phyloP scores from a whole-genome alignment of 2,888 invertebrate genomes.

The Tetramorium bicarinatum region DNA sequence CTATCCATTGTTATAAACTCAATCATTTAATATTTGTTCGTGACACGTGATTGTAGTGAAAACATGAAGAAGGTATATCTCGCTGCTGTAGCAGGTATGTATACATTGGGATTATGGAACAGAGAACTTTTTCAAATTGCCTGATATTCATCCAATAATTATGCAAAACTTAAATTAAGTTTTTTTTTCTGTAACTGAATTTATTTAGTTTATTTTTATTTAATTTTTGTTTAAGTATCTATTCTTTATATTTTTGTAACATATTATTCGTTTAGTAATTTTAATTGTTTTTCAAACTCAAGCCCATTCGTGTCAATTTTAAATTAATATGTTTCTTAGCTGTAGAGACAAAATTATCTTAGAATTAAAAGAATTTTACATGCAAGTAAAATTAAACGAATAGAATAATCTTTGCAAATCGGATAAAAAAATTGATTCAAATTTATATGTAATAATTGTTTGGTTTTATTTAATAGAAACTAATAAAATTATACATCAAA shows the following conservation, averaged over 20 bases:
- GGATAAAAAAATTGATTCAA: not conserved
- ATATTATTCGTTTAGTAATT: not conserved
- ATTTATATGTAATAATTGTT: not conserved
- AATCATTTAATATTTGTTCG: conserved; percentile 27
- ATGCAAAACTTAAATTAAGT: not conserved
- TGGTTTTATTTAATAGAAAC: not conserved
- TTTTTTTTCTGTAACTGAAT: not conserved
- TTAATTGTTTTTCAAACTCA: not conserved
- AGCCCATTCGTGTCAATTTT: not conserved
- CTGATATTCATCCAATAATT: not conserved
- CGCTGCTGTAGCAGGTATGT: conserved; percentile 64
- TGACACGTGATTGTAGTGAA: not conserved
- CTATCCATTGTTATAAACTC: not conserved
- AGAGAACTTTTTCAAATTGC: not conserved
- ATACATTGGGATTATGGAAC: not conserved
- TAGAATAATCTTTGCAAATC: not conserved
- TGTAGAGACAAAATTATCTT: not conserved
- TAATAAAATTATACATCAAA: not conserved
- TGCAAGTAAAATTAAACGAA: not conserved
- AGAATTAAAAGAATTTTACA: not conserved
- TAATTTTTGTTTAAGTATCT: not conserved
- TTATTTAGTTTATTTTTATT: not conserved
- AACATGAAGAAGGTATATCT: conserved; percentile 66
- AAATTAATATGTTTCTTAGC: not conserved
- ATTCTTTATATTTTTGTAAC: not conserved